Percentiles rank a stretch among this genome's conserved stretches.
Evolutionary conservation across 1,140 invertebrate genomes (phyloP).

Genomic region (Trichogramma pretiosum): DNA sequence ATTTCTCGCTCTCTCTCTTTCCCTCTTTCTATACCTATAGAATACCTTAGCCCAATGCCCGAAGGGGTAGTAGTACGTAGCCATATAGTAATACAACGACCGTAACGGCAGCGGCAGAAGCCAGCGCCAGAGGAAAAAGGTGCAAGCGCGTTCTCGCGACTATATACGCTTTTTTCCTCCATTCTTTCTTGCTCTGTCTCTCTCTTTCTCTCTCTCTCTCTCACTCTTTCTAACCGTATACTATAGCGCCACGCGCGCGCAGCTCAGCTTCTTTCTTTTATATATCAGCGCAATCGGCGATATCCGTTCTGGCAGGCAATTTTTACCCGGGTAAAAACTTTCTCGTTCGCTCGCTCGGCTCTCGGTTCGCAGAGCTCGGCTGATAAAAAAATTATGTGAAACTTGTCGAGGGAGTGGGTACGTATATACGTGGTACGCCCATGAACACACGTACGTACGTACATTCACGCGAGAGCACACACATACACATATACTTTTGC

Average conservation of each 20-base stretch:
- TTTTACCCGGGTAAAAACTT: constrained; percentile 16
- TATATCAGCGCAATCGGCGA: constrained; percentile 17
- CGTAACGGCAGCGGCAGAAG: too few relatives aligned
- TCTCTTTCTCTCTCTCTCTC: constrained; percentile 8
- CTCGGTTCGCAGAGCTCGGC: neutral
- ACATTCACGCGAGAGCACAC: too few relatives aligned
- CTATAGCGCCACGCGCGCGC: too few relatives aligned
- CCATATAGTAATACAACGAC: too few relatives aligned
- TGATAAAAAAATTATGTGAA: constrained; percentile 16
- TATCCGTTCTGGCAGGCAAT: constrained; percentile 21
- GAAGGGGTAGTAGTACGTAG: constrained; percentile 14
- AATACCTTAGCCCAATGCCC: constrained; percentile 13
- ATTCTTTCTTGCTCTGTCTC: constrained; percentile 6
- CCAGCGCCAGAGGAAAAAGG: constrained; percentile 19
- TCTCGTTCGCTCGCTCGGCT: constrained; percentile 1
- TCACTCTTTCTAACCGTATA: neutral
- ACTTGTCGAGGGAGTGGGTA: constrained; percentile 1
- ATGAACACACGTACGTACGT: too few relatives aligned
- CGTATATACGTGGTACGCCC: neutral
- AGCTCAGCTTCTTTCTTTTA: constrained; percentile 15
- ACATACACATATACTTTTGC: too few relatives aligned
- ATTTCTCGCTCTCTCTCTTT: too few relatives aligned
- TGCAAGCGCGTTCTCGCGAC: constrained; percentile 23
- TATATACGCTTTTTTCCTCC: constrained; percentile 27
- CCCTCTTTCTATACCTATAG: too few relatives aligned